phyloP scores from a whole-genome alignment of 2,113 vertebrate species.

The Psittacara wagleri region DNA sequence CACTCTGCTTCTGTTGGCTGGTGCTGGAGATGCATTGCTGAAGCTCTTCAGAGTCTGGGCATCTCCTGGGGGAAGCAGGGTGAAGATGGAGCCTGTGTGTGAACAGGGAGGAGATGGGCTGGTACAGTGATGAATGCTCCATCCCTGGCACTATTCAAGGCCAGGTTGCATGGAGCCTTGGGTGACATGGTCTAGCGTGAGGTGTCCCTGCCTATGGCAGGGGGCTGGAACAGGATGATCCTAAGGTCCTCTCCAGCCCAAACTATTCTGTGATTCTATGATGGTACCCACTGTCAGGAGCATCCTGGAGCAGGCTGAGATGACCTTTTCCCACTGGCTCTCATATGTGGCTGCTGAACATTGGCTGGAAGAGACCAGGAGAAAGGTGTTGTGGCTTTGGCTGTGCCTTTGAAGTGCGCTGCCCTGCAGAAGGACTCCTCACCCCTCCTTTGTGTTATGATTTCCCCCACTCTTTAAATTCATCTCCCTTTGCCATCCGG shows the following conservation, averaged over 20 bases:
- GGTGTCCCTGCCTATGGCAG: too few relatives aligned
- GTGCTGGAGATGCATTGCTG: neutral
- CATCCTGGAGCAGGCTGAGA: neutral
- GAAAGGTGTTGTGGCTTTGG: neutral
- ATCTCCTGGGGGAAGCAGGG: neutral
- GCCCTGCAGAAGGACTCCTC: conserved; percentile 7
- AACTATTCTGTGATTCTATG: neutral
- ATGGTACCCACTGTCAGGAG: fast-evolving
- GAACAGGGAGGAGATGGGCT: neutral
- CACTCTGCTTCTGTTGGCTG: neutral
- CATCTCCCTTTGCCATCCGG: conserved; percentile 66
- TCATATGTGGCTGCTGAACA: neutral
- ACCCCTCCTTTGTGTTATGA: neutral
- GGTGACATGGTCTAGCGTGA: neutral
- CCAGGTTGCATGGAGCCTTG: neutral
- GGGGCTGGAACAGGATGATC: too few relatives aligned
- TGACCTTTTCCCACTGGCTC: neutral
- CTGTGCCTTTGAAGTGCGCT: neutral
- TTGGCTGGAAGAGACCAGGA: neutral
- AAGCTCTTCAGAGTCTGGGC: neutral
- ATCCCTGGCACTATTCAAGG: neutral
- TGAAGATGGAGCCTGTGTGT: neutral
- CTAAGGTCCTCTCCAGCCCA: neutral
- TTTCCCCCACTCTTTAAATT: conserved; percentile 40
- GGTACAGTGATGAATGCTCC: fast-evolving